A percentile compares a stretch with the other conserved stretches of the same genome.
phyloP scores from a whole-genome alignment of 2,797 vertebrate genomes.

The Pseudopleuronectes americanus region DNA sequence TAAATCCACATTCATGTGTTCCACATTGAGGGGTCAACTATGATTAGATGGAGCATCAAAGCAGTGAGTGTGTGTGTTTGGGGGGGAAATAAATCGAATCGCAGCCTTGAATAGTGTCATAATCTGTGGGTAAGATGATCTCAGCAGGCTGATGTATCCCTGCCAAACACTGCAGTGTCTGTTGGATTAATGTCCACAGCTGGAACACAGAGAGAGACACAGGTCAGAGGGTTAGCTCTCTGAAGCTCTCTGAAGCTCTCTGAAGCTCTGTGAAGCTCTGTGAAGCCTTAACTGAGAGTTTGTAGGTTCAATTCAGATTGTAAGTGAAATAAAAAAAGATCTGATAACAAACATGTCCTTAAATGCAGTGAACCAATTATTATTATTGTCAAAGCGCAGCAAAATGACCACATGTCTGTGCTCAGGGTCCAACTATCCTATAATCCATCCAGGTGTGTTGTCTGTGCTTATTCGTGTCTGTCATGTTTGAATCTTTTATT shows the following conservation, averaged over 20 bases:
- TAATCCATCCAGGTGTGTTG: background rate
- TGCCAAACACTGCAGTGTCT: conserved; percentile 57
- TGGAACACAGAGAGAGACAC: conserved; percentile 32
- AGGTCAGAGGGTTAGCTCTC: conserved; percentile 9
- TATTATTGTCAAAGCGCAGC: too few species aligned
- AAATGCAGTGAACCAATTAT: too few species aligned
- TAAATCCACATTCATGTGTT: conserved; percentile 65
- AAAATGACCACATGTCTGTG: too few species aligned
- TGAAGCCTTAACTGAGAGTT: background rate
- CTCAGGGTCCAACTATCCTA: background rate
- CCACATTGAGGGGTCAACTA: conserved; percentile 52
- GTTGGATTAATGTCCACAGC: conserved; percentile 56
- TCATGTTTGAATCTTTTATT: conserved; percentile 16
- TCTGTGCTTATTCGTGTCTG: background rate
- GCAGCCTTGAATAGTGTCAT: conserved; percentile 60
- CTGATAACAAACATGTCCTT: background rate
- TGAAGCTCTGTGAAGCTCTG: background rate
- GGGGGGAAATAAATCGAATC: conserved; percentile 21
- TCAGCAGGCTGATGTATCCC: conserved; percentile 39
- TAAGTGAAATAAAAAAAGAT: background rate
- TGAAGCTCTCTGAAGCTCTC: background rate
- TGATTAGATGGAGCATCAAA: conserved; percentile 60
- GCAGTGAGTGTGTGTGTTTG: background rate
- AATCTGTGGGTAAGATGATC: conserved; percentile 64
- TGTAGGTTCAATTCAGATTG: background rate